These are phyloP conservation scores for Heliconius nattereri DNA, from an alignment of 1,140 invertebrate genomes.

Conservation along the genomic window DNA sequence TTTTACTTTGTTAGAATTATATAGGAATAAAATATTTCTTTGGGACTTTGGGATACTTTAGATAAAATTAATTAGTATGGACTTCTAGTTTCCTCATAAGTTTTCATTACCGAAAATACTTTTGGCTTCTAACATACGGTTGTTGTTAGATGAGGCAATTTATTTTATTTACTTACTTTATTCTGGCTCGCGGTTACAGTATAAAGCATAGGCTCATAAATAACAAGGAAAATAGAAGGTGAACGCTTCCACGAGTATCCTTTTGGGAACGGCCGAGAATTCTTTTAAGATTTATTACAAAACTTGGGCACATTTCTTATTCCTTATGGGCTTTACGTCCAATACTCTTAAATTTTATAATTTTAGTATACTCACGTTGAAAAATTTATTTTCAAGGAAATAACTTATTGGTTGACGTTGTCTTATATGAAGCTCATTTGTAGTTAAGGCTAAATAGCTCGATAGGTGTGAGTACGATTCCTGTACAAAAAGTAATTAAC, in stretches of 20 bases:
- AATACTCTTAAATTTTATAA: slow-evolving; percentile 66
- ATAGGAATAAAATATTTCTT: slow-evolving; percentile 44
- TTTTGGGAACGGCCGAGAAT: slow-evolving; percentile 79
- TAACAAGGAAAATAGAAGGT: slow-evolving; percentile 79
- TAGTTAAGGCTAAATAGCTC: no score
- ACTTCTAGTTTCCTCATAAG: slow-evolving; percentile 58
- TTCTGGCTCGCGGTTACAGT: slow-evolving; percentile 73
- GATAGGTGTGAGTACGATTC: no score
- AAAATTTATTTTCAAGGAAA: not conserved
- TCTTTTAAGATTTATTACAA: slow-evolving; percentile 80
- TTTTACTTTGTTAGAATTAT: slow-evolving; percentile 42
- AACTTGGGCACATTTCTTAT: slow-evolving; percentile 79
- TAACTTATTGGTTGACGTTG: not conserved
- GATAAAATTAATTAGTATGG: slow-evolving; percentile 51
- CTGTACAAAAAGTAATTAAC: no score
- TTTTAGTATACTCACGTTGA: slow-evolving; percentile 25
- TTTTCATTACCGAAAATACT: slow-evolving; percentile 58
- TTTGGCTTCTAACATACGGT: slow-evolving; percentile 63
- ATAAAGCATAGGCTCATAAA: slow-evolving; percentile 79
- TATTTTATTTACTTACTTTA: slow-evolving; percentile 78
- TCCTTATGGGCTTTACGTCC: slow-evolving; percentile 72
- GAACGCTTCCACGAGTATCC: slow-evolving; percentile 77
- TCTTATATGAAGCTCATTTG: no score
- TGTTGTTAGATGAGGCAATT: slow-evolving; percentile 69
- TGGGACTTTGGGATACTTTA: slow-evolving; percentile 43